Conservation (phyloP, 92 coral and sea anemone species). For the Pocillopora grandis region DNA sequence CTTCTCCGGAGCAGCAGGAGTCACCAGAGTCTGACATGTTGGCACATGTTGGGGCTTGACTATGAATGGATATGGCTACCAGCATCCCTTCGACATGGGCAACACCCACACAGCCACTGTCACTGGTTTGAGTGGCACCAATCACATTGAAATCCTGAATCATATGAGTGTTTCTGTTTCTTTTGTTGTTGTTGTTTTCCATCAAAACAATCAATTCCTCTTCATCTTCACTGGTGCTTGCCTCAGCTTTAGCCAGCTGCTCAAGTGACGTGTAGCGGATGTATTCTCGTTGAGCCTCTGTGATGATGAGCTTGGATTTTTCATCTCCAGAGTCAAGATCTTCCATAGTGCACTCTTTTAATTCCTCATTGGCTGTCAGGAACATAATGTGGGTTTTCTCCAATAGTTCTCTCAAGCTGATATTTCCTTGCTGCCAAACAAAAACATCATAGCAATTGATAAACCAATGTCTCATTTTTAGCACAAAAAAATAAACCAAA, state of each 20-base stretch:
- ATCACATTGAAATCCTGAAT: slow-evolving; percentile 70
- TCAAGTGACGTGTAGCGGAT: slow-evolving; percentile 86
- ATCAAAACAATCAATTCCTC: slow-evolving; percentile 44
- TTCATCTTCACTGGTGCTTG: slow-evolving; percentile 58
- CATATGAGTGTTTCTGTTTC: slow-evolving; percentile 41
- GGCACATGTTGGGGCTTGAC: slow-evolving; percentile 51
- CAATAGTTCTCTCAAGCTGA: slow-evolving; percentile 66
- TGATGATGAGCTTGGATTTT: slow-evolving; percentile 67
- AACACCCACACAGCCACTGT: slow-evolving; percentile 82
- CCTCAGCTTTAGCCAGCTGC: slow-evolving; percentile 66
- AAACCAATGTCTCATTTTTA: background rate
- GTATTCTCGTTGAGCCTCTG: slow-evolving; percentile 94
- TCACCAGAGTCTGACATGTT: slow-evolving; percentile 88
- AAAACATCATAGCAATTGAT: background rate
- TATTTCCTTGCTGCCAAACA: slow-evolving; percentile 65
- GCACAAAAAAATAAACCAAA: background rate
- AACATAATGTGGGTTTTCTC: slow-evolving; percentile 93
- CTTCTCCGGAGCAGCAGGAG: slow-evolving; percentile 74
- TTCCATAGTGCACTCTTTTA: slow-evolving; percentile 84
- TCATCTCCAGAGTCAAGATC: slow-evolving; percentile 70
- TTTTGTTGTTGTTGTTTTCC: slow-evolving; percentile 69
- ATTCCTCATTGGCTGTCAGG: slow-evolving; percentile 74
- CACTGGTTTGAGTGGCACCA: slow-evolving; percentile 77
- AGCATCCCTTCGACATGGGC: slow-evolving; percentile 75
- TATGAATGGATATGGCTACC: slow-evolving; percentile 84